phyloP scores from a whole-genome alignment of 1,140 invertebrate species.

The Ostrea edulis region DNA sequence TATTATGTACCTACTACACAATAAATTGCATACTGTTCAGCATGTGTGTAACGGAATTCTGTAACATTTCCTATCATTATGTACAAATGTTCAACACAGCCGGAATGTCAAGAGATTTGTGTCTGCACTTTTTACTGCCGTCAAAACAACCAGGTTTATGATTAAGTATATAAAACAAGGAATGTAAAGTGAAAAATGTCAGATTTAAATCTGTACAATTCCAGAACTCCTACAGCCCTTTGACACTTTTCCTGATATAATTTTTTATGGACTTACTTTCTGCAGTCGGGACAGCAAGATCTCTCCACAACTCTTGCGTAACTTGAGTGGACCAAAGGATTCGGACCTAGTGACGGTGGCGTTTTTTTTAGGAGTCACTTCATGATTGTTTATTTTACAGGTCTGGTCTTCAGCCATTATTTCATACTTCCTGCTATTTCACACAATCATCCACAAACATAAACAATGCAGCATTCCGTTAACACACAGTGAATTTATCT shows the following conservation, averaged over 20 bases:
- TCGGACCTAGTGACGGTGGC: slow-evolving; percentile 42
- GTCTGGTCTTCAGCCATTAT: slow-evolving; percentile 25
- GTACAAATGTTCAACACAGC: background rate
- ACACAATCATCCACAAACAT: background rate
- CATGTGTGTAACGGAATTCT: background rate
- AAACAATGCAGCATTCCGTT: slow-evolving; percentile 16
- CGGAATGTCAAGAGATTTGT: background rate
- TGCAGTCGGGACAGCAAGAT: slow-evolving; percentile 55
- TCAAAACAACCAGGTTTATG: slow-evolving; percentile 11
- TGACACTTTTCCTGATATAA: background rate
- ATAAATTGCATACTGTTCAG: too few relatives aligned
- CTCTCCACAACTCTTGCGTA: slow-evolving; percentile 56
- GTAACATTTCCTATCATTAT: background rate
- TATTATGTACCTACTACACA: too few relatives aligned
- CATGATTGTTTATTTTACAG: background rate
- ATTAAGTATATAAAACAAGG: background rate
- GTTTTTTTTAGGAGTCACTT: slow-evolving; percentile 37
- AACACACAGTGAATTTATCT: background rate
- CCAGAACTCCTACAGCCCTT: background rate
- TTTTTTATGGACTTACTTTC: slow-evolving; percentile 44
- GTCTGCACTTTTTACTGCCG: background rate
- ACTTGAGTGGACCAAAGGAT: slow-evolving; percentile 54
- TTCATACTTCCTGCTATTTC: slow-evolving; percentile 42
- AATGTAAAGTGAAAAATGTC: background rate
- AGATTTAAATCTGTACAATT: background rate